Conservation (phyloP, 2,797 vertebrate genomes). For the Bradypodion ventrale region DNA sequence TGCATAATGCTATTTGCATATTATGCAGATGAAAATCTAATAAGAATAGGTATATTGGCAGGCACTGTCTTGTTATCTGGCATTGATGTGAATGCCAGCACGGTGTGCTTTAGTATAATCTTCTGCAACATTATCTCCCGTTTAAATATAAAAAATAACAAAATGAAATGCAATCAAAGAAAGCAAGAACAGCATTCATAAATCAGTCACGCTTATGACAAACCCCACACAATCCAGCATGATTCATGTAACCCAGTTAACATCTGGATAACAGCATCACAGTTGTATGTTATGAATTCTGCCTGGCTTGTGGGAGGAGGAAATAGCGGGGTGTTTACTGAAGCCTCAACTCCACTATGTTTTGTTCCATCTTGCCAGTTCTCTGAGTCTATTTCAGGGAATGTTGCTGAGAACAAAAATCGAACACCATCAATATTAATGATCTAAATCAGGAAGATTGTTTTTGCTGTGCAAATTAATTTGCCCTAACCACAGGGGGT, state of each 20-base stretch:
- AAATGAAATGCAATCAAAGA: constrained; percentile 50
- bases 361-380: constrained; percentile 66
- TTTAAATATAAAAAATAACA: constrained; percentile 58
- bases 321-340: constrained; percentile 52
- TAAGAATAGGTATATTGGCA: constrained; percentile 73
- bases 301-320: constrained; percentile 41
- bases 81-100: constrained; percentile 57
- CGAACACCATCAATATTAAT: constrained; percentile 83
- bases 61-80: constrained; percentile 66
- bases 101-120: constrained; percentile 66
- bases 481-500: constrained; percentile 82
- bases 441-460: constrained; percentile 81
- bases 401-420: constrained; percentile 79
- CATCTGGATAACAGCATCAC: constrained; percentile 47
- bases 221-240: constrained; percentile 30
- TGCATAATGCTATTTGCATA: constrained; percentile 70
- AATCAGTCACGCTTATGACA: constrained; percentile 56
- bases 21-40: constrained; percentile 74
- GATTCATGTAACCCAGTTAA: constrained; percentile 57
- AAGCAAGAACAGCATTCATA: constrained; percentile 46
- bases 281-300: constrained; percentile 47
- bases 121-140: constrained; percentile 69
- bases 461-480: constrained; percentile 84
- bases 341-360: constrained; percentile 59
- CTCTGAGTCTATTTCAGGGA: constrained; percentile 77